These are phyloP conservation scores for Melinaea marsaeus DNA, from an alignment of 2,888 invertebrate species.

Conservation along the genomic window DNA sequence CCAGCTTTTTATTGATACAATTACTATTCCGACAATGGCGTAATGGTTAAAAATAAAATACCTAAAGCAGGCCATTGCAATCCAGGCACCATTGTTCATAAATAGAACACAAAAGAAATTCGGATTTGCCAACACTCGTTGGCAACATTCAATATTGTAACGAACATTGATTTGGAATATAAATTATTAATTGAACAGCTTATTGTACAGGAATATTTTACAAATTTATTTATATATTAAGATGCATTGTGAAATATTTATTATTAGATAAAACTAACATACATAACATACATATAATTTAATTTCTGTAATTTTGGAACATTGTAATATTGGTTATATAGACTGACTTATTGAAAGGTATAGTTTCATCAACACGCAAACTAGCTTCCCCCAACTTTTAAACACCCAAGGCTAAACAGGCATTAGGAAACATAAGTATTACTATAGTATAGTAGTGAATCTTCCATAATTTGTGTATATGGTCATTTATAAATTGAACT, in stretches of 20 bases:
- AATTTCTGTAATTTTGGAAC: neutral
- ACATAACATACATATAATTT: too few species aligned
- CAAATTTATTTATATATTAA: too few species aligned
- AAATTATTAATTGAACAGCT: slow-evolving; percentile 19
- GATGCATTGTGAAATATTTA: too few species aligned
- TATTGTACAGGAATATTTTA: neutral
- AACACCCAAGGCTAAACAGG: slow-evolving; percentile 1
- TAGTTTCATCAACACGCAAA: slow-evolving; percentile 19
- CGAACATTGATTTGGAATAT: slow-evolving; percentile 16
- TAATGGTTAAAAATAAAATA: slow-evolving; percentile 67
- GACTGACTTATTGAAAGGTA: slow-evolving; percentile 15
- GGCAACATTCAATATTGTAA: slow-evolving; percentile 15
- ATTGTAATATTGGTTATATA: neutral
- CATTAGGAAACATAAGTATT: neutral
- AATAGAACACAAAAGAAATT: slow-evolving; percentile 62
- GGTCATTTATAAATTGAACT: too few species aligned
- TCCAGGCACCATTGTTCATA: slow-evolving; percentile 69
- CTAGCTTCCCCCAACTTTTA: neutral
- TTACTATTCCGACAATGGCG: slow-evolving; percentile 58
- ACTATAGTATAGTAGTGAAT: neutral
- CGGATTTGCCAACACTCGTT: slow-evolving; percentile 43
- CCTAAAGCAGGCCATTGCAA: slow-evolving; percentile 58
- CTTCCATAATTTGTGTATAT: neutral
- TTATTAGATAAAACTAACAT: too few species aligned
- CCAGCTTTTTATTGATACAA: slow-evolving; percentile 58